A percentile compares a stretch with the other conserved stretches of the same genome.
phyloP scores from a whole-genome alignment of 2,888 invertebrate species.

The Strigamia crassipes region DNA sequence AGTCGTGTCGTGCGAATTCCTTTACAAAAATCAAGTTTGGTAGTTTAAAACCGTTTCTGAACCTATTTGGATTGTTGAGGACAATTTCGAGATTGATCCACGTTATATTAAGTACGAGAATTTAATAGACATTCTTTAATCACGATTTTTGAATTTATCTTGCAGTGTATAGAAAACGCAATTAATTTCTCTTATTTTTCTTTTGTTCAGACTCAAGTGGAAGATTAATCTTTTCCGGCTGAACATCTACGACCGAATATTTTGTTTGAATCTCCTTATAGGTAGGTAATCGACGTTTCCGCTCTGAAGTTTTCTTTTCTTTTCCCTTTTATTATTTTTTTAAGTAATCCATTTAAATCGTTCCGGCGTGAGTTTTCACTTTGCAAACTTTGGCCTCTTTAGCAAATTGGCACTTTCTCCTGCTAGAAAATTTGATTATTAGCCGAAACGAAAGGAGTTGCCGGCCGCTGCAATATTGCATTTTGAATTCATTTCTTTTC shows the following conservation, averaged over 20 bases:
- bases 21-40: no score
- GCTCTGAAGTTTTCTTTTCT: background rate
- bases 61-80: no score
- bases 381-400: conserved; percentile 25
- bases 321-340: background rate
- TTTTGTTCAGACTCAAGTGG: background rate
- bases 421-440: conserved; percentile 18
- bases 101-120: no score
- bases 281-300: conserved; percentile 18
- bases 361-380: conserved; percentile 8
- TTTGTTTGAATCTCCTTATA: background rate
- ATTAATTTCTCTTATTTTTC: background rate
- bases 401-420: conserved; percentile 28
- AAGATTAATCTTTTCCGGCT: background rate
- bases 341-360: conserved; percentile 10
- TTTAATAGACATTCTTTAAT: no score
- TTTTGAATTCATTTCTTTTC: conserved; percentile 28
- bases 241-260: background rate
- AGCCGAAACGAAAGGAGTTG: conserved; percentile 13
- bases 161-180: background rate
- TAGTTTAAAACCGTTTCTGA: no score
- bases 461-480: conserved; percentile 23
- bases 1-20: no score
- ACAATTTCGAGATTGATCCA: no score
- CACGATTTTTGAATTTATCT: no score